Evolutionary conservation across 2,113 vertebrate species (phyloP).

Genomic region (Oreochromis niloticus): DNA sequence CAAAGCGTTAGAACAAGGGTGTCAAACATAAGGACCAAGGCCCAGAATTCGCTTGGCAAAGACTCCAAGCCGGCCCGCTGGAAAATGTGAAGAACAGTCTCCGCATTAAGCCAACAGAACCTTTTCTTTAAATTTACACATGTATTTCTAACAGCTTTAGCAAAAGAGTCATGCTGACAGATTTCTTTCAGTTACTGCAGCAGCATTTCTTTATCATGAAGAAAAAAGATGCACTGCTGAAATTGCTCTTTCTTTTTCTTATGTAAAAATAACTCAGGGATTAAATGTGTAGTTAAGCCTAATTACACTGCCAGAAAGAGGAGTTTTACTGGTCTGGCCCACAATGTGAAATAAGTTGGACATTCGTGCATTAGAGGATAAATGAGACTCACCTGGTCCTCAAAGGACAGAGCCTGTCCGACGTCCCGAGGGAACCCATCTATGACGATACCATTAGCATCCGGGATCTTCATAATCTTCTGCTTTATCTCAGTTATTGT

Average conservation of each 20-base stretch:
- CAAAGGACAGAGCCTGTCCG: constrained; percentile 94
- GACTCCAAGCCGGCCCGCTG: neutral
- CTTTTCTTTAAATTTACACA: neutral
- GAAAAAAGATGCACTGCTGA: neutral
- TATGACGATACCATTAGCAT: constrained; percentile 91
- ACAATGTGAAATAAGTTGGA: neutral
- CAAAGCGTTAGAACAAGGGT: neutral
- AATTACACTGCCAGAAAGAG: neutral
- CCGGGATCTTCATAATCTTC: constrained; percentile 95
- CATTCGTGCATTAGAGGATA: neutral
- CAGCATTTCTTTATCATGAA: neutral
- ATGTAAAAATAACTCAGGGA: neutral
- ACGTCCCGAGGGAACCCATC: constrained; percentile 97
- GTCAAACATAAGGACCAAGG: accelerated
- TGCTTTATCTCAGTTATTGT: constrained; percentile 99
- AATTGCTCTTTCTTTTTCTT: neutral
- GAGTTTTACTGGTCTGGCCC: neutral
- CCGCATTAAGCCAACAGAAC: neutral
- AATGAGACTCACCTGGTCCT: constrained; percentile 87
- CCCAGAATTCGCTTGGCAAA: neutral
- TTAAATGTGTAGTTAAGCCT: neutral
- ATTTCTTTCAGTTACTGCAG: neutral
- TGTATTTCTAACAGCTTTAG: neutral
- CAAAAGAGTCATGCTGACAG: neutral
- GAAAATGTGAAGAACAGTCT: neutral